phyloP scores from a whole-genome alignment of 1,140 invertebrate genomes.

The Bombus terrestris region DNA sequence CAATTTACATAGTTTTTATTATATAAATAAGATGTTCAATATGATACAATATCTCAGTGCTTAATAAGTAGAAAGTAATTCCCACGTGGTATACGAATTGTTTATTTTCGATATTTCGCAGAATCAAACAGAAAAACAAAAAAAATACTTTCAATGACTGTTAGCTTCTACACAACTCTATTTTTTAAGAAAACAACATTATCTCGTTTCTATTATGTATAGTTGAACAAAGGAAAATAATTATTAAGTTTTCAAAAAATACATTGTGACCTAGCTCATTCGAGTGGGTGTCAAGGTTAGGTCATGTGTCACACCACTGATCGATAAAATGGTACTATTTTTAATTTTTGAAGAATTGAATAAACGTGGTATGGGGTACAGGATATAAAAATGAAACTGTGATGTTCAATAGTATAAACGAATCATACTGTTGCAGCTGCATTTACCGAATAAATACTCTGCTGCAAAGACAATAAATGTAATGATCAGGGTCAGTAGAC shows the following conservation, averaged over 20 bases:
- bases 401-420: constrained; percentile 4
- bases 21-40: background rate
- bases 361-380: background rate
- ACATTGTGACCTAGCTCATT: constrained; percentile 22
- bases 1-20: background rate
- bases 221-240: background rate
- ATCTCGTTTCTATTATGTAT: background rate
- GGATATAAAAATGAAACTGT: background rate
- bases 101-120: constrained; percentile 7
- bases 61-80: background rate
- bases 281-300: constrained; percentile 74
- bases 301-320: constrained; percentile 74
- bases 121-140: background rate
- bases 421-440: background rate
- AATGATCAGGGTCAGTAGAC: constrained; percentile 69
- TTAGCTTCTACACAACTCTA: background rate
- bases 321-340: constrained; percentile 70
- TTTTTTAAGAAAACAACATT: background rate
- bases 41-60: background rate
- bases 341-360: background rate
- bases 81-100: constrained; percentile 12
- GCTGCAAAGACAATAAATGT: constrained; percentile 79
- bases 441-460: constrained; percentile 77
- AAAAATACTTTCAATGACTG: background rate
- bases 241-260: constrained; percentile 17